phyloP scores from a whole-genome alignment of 2,113 vertebrate species.

The Plestiodon gilberti region DNA sequence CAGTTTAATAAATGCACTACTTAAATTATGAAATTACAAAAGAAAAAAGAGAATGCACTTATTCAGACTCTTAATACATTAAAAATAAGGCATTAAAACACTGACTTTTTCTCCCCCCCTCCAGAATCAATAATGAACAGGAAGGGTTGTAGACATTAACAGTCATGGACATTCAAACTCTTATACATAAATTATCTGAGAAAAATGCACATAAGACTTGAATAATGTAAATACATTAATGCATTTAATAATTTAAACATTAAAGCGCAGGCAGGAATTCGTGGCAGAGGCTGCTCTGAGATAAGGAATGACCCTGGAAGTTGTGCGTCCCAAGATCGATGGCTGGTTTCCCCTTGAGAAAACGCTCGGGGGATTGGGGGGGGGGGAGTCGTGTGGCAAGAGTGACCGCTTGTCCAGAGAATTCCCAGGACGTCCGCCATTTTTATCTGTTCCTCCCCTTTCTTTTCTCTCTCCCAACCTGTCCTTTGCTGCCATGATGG shows the following conservation, averaged over 20 bases:
- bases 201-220: slow-evolving; percentile 99
- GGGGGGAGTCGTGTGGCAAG: slow-evolving; percentile 42
- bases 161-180: slow-evolving; percentile 96
- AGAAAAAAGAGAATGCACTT: slow-evolving; percentile 99
- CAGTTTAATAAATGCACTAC: slow-evolving; percentile 99
- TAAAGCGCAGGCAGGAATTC: slow-evolving; percentile 86
- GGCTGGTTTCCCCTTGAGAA: slow-evolving; percentile 80
- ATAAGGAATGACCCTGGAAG: slow-evolving; percentile 79
- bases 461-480: background rate
- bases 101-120: slow-evolving; percentile 85
- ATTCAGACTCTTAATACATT: slow-evolving; percentile 99
- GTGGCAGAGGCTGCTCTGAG: slow-evolving; percentile 79
- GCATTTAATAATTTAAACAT: slow-evolving; percentile 99
- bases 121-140: slow-evolving; percentile 99
- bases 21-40: slow-evolving; percentile 99
- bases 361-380: slow-evolving; percentile 52
- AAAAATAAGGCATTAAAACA: slow-evolving; percentile 95
- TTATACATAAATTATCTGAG: slow-evolving; percentile 99
- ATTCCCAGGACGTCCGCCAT: slow-evolving; percentile 58
- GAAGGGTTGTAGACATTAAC: slow-evolving; percentile 95
- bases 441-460: slow-evolving; percentile 19
- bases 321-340: slow-evolving; percentile 79
- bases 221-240: slow-evolving; percentile 99
- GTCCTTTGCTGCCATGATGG: background rate
- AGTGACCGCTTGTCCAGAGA: slow-evolving; percentile 55